Conservation (phyloP, 1,140 invertebrate genomes). For the Lepeophtheirus salmonis region DNA sequence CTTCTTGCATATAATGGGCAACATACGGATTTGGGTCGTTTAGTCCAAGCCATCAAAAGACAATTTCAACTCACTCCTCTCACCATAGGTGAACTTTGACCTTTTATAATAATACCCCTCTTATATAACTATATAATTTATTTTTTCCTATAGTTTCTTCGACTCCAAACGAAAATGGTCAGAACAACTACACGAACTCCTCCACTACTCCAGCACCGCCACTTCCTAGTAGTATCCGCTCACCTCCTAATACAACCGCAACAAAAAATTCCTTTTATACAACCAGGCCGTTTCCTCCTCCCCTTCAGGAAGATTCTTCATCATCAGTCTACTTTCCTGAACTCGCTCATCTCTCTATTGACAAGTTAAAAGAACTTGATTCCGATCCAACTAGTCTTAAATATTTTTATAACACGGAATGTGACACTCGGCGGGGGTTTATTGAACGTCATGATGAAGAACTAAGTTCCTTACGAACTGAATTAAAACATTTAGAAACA, state of each 20-base stretch:
- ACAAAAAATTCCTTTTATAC: background rate
- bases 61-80: slow-evolving; percentile 8
- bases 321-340: background rate
- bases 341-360: background rate
- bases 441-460: background rate
- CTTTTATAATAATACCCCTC: too few relatives aligned
- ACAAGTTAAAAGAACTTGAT: background rate
- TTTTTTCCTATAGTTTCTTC: too few relatives aligned
- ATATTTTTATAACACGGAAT: background rate
- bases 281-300: background rate
- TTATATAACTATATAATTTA: too few relatives aligned
- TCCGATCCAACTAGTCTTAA: background rate
- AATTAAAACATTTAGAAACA: too few relatives aligned
- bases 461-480: background rate
- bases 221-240: too few relatives aligned
- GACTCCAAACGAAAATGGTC: too few relatives aligned
- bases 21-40: background rate
- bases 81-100: background rate
- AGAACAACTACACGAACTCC: too few relatives aligned
- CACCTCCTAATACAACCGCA: background rate
- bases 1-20: background rate
- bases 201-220: too few relatives aligned
- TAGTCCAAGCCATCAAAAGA: slow-evolving; percentile 10
- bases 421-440: background rate
- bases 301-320: background rate